These are phyloP conservation scores for Xerus inauris DNA, from an alignment of 2,113 vertebrate species.

Conservation along the genomic window DNA sequence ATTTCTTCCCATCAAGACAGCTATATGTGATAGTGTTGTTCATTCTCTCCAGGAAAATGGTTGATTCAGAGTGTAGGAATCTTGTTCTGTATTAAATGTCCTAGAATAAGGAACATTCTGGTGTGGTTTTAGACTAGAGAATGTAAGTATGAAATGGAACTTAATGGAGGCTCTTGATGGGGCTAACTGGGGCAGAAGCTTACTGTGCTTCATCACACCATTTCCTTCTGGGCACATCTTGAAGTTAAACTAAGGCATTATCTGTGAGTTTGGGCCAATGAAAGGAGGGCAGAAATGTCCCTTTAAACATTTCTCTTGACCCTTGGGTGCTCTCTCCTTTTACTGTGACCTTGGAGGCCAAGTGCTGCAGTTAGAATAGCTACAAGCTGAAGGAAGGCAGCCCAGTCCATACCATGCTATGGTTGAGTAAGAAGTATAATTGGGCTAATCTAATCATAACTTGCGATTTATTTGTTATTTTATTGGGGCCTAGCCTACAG, in stretches of 20 bases:
- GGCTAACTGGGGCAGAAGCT: not conserved
- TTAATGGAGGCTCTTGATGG: not conserved
- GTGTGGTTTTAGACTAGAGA: conserved; percentile 8
- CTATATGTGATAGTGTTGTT: not conserved
- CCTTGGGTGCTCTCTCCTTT: not conserved
- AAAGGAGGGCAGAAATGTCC: not conserved
- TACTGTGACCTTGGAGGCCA: not conserved
- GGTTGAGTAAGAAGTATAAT: not conserved
- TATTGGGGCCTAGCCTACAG: not conserved
- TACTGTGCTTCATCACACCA: not conserved
- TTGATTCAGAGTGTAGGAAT: not conserved
- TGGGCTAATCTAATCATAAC: not conserved
- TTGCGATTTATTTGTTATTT: not conserved
- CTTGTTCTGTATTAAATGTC: conserved; percentile 23
- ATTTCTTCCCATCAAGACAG: not conserved
- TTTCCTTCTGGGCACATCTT: not conserved
- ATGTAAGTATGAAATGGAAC: not conserved
- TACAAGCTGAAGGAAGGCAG: not conserved
- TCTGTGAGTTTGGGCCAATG: not conserved
- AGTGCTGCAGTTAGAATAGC: not conserved
- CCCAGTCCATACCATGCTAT: not conserved
- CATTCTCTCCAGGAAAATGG: not conserved
- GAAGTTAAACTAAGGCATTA: not conserved
- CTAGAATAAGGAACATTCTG: conserved; percentile 2
- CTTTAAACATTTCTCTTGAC: not conserved